These are phyloP conservation scores for Phoxinus phoxinus DNA, from an alignment of 2,113 vertebrate genomes.

Conservation along the genomic window DNA sequence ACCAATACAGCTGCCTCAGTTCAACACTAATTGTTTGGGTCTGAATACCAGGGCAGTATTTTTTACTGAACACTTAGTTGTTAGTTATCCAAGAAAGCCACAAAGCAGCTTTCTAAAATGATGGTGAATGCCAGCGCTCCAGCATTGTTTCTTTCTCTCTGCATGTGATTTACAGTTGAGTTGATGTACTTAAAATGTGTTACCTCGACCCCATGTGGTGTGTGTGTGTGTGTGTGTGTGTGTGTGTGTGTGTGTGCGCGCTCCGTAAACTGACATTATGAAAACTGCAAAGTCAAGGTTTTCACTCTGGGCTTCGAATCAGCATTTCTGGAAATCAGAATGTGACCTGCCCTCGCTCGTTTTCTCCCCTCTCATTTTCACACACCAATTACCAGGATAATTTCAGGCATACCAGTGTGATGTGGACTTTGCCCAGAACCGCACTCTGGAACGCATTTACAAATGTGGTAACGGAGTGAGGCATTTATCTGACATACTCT, in stretches of 20 bases:
- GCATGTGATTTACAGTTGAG: constrained; percentile 67
- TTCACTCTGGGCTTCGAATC: constrained; percentile 46
- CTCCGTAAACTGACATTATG: constrained; percentile 60
- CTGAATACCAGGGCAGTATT: constrained; percentile 62
- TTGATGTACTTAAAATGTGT: constrained; percentile 60
- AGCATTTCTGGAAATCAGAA: constrained; percentile 44
- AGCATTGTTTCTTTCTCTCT: constrained; percentile 62
- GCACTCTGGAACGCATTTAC: constrained; percentile 29
- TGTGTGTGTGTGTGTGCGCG: constrained; percentile 26
- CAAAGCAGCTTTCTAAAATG: constrained; percentile 68
- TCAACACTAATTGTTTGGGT: constrained; percentile 68
- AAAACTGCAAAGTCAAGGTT: constrained; percentile 60
- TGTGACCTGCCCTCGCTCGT: constrained; percentile 34
- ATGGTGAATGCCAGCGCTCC: constrained; percentile 57
- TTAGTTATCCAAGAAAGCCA: constrained; percentile 67
- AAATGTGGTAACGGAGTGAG: neutral
- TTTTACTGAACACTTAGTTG: constrained; percentile 71
- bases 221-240: neutral
- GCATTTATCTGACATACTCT: constrained; percentile 25
- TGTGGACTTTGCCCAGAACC: constrained; percentile 39
- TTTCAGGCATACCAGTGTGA: constrained; percentile 37
- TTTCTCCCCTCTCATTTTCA: constrained; percentile 60
- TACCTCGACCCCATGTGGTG: constrained; percentile 64
- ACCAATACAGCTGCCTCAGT: constrained; percentile 55
- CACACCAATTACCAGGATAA: constrained; percentile 42